phyloP scores from a whole-genome alignment of 2,113 vertebrate genomes.

The Corythoichthys haematopterus region DNA sequence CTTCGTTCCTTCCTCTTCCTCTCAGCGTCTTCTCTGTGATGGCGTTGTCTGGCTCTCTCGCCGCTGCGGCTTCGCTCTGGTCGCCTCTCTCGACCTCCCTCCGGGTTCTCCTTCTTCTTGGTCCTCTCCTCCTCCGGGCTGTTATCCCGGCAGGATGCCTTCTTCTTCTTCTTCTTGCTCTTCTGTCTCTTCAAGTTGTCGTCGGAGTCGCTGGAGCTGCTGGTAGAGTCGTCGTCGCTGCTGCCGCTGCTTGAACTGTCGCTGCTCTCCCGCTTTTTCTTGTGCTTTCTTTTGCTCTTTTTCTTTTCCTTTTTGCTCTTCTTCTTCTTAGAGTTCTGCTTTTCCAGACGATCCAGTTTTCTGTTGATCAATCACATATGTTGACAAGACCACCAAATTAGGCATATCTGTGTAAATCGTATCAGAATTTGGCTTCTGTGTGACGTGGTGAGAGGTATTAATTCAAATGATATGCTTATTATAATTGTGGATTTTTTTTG shows the following conservation, averaged over 20 bases:
- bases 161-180: slow-evolving; percentile 76
- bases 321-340: slow-evolving; percentile 84
- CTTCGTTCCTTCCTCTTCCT: slow-evolving; percentile 52
- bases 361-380: slow-evolving; percentile 51
- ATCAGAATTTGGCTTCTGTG: not conserved
- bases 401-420: not conserved
- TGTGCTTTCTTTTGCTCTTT: slow-evolving; percentile 76
- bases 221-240: slow-evolving; percentile 25
- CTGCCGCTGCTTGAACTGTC: slow-evolving; percentile 60
- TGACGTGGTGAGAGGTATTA: not conserved
- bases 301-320: slow-evolving; percentile 82
- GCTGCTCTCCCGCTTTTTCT: slow-evolving; percentile 75
- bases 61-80: slow-evolving; percentile 45
- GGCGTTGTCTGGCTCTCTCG: slow-evolving; percentile 50
- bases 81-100: slow-evolving; percentile 60
- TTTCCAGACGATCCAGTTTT: slow-evolving; percentile 93
- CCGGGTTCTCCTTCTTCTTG: slow-evolving; percentile 28
- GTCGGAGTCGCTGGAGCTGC: slow-evolving; percentile 72
- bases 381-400: not conserved
- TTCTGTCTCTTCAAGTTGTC: slow-evolving; percentile 67
- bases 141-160: slow-evolving; percentile 73
- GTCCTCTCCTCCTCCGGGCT: slow-evolving; percentile 57
- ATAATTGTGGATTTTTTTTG: not conserved
- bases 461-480: not conserved
- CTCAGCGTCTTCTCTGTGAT: slow-evolving; percentile 41